These are phyloP conservation scores for Paraescarpia echinospica DNA, from an alignment of 1,140 invertebrate species.

Conservation along the genomic window DNA sequence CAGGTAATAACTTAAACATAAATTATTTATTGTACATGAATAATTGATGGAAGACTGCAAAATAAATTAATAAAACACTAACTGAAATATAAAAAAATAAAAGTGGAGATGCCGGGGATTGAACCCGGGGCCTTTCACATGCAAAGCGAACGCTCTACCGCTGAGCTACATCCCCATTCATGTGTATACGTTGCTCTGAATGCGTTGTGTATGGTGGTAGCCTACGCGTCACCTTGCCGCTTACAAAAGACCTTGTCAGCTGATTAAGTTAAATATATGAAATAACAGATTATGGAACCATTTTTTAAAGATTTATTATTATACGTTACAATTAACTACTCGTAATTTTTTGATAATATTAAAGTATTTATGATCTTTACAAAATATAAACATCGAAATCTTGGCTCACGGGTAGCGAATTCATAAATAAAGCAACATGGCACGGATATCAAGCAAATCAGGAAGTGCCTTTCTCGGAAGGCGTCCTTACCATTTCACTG, in stretches of 20 bases:
- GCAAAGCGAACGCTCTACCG: constrained; percentile 92
- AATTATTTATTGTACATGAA: not conserved
- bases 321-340: not conserved
- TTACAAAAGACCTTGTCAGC: not conserved
- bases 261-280: not conserved
- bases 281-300: not conserved
- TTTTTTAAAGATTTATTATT: not conserved
- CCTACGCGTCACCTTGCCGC: not conserved
- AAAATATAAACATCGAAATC: not conserved
- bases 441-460: not conserved
- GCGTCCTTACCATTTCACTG: not conserved
- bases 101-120: constrained; percentile 73
- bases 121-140: constrained; percentile 90
- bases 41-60: not conserved
- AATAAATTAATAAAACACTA: not conserved
- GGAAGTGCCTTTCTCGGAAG: not conserved
- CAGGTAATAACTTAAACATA: too few relatives aligned
- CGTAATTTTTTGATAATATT: not conserved
- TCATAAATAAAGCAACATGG: constrained; percentile 1
- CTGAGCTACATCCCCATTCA: constrained; percentile 72
- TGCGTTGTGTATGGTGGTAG: not conserved
- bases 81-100: constrained; percentile 51
- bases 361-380: not conserved
- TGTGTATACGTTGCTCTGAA: not conserved
- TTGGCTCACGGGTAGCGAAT: not conserved